Base-by-base conservation (phyloP, 2,113 vertebrate genomes). In the Bucco capensis region DNA sequence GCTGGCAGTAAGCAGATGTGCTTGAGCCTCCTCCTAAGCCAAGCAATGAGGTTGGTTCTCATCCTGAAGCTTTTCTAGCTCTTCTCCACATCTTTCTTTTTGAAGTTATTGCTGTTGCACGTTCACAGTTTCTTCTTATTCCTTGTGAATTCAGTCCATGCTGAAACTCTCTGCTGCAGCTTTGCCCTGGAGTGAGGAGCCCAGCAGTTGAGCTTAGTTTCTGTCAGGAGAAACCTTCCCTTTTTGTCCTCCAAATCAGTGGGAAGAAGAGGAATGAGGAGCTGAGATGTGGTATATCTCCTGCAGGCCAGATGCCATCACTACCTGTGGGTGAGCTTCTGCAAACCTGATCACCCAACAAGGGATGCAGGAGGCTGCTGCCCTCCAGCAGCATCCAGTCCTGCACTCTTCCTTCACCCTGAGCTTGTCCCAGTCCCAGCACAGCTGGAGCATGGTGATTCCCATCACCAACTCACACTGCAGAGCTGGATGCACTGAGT, bases 401-500 rank as follows among this genome's bases (percentile, higher is more conserved):
- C 72, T 33, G 16, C 54, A 77, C 12, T 30, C 6, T 38, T 51
- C 46, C n/a, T 19, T 38, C 58, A 25, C 30, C 17, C 21, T 17
- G 47, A 35, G 7, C 35, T 72, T 33, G 22, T 64, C 53, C 50
- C 49, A 33, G 35, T 51, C 19, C 58, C 50, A 25, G 35, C 25
- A 4, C 0, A 0, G 38, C 51, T 33, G 80, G 44, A 56, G 4
- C 8, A 4, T 0, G 30, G 5, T 22, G n/a, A 57, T 13, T 61
- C 54, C 71, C 88, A 44, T 35, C 82, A 65, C 58, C 27, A 74
- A 4, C 17, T 79, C 47, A 8, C 0, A 0, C 24, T 18, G 31
- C 2, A 2, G 35, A n/a, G 42, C 44, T 27, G 46, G 37, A 5
- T 5, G 49, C 10, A 4, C 22, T 7, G 49, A 4, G 25, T 10